A percentile compares a stretch with the other conserved stretches of the same genome.
These are phyloP conservation scores for Varecia variegata DNA, from an alignment of 2,797 vertebrate species.

Conservation along the genomic window DNA sequence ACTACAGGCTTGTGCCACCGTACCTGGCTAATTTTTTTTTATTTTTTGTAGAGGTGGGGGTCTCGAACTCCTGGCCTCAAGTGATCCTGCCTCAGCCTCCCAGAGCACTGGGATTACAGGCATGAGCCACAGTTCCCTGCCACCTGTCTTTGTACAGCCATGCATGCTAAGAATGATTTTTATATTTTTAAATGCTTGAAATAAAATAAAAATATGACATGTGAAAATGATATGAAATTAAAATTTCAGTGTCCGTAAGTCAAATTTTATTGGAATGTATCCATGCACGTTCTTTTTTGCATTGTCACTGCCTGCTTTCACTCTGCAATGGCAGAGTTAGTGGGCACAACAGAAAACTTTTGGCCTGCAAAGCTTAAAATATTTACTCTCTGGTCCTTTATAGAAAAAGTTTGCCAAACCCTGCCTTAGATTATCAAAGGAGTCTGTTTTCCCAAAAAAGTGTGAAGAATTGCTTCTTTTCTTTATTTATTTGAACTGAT, in stretches of 20 bases:
- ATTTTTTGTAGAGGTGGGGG: no score
- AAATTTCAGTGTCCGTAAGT: not conserved
- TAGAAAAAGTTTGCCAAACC: not conserved
- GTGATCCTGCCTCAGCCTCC: no score
- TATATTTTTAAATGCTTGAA: not conserved
- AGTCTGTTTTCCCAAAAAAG: no score
- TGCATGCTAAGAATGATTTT: not conserved
- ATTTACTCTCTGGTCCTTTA: not conserved
- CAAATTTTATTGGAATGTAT: not conserved
- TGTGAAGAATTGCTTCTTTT: not conserved
- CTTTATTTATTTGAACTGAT: not conserved
- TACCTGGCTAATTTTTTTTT: no score
- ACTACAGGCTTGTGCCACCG: no score
- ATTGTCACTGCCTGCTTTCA: not conserved
- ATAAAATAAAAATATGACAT: not conserved
- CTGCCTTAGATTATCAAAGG: not conserved
- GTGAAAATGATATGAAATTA: not conserved
- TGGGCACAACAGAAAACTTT: not conserved
- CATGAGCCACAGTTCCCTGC: no score
- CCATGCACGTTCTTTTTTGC: not conserved
- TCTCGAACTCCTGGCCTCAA: no score
- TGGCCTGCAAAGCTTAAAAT: not conserved
- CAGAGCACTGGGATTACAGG: no score
- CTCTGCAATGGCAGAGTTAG: rapidly evolving
- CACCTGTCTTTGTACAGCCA: not conserved